phyloP scores from a whole-genome alignment of 2,888 invertebrate genomes.

The Polydrusus pterygomalis region DNA sequence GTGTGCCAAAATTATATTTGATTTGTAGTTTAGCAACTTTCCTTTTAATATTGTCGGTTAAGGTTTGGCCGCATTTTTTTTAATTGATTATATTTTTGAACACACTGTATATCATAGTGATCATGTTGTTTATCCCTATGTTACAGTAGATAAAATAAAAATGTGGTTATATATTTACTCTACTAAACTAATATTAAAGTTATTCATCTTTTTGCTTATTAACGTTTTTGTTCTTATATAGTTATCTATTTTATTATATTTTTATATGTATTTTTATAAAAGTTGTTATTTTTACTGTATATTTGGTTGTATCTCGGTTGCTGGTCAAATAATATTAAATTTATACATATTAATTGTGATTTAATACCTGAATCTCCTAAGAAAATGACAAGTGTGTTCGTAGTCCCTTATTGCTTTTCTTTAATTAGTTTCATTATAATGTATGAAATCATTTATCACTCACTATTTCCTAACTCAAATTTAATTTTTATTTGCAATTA shows the following conservation, averaged over 20 bases:
- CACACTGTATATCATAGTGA: conserved; percentile 45
- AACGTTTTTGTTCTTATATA: conserved; percentile 20
- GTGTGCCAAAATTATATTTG: conserved; percentile 23
- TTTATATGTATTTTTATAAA: conserved; percentile 20
- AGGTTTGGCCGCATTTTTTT: background rate
- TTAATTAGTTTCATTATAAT: background rate
- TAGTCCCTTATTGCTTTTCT: background rate
- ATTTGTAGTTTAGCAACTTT: conserved; percentile 1
- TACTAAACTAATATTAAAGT: conserved; percentile 29
- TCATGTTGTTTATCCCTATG: conserved; percentile 38
- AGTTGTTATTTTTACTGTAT: conserved; percentile 7
- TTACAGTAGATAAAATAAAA: conserved; percentile 26
- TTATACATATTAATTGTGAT: conserved; percentile 6
- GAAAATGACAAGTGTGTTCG: background rate
- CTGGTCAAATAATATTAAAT: conserved; percentile 7
- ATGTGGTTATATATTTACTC: conserved; percentile 29
- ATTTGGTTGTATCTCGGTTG: conserved; percentile 18
- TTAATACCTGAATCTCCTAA: conserved; percentile 18
- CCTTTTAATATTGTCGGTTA: background rate
- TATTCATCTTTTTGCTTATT: conserved; percentile 28
- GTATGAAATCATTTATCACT: background rate
- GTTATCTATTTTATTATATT: conserved; percentile 14
- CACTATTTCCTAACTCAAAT: too few species aligned
- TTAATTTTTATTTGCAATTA: background rate
- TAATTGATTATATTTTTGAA: conserved; percentile 22